Conservation (phyloP, 2,888 invertebrate species). For the Auanema freiburgensis region DNA sequence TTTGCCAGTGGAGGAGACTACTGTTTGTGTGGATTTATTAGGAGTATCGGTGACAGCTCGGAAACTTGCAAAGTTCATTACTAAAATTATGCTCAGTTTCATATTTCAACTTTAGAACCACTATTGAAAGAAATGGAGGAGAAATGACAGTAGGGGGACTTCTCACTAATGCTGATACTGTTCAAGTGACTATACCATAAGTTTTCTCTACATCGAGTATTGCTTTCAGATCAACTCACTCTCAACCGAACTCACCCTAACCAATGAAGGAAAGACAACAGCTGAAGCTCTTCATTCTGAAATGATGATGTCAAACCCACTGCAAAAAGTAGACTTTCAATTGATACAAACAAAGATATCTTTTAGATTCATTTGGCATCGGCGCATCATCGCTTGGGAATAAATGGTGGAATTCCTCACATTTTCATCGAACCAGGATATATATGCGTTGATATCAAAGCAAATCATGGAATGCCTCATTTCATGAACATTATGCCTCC, state of each 20-base stretch:
- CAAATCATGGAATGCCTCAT: slow-evolving; percentile 24
- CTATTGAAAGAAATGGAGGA: slow-evolving; percentile 31
- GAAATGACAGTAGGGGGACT: slow-evolving; percentile 24
- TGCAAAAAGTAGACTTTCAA: slow-evolving; percentile 22
- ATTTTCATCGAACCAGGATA: slow-evolving; percentile 27
- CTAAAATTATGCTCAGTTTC: slow-evolving; percentile 2
- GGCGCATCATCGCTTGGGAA: slow-evolving; percentile 29
- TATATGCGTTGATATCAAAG: slow-evolving; percentile 27
- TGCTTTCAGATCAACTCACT: slow-evolving; percentile 15
- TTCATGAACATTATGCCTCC: slow-evolving; percentile 21
- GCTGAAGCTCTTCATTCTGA: slow-evolving; percentile 28
- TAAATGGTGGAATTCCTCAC: slow-evolving; percentile 34
- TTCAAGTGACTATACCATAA: slow-evolving; percentile 19
- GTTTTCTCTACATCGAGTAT: neutral
- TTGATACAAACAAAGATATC: neutral
- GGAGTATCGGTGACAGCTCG: no score
- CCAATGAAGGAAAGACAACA: slow-evolving; percentile 27
- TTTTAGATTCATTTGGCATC: slow-evolving; percentile 35
- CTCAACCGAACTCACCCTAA: slow-evolving; percentile 19
- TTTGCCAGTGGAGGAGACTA: no score
- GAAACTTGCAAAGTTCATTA: neutral
- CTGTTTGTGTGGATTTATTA: no score
- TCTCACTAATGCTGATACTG: slow-evolving; percentile 22
- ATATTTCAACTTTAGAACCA: slow-evolving; percentile 18
- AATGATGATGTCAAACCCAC: slow-evolving; percentile 21